Base-by-base conservation (phyloP, 1,140 invertebrate genomes). In the Oryzaephilus surinamensis region DNA sequence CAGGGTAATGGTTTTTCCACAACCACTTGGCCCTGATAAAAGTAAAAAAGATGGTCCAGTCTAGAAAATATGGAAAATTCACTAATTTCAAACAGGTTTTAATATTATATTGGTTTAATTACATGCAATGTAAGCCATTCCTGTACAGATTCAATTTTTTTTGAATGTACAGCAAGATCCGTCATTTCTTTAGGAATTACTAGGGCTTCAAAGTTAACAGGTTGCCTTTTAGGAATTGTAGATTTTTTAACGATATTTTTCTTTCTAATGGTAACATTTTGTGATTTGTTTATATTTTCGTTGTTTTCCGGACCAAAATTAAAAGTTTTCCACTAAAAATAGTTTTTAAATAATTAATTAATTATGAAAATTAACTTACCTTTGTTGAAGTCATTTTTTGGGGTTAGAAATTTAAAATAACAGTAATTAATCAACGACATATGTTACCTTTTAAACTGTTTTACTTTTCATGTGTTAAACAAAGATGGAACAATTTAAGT, bases 11-110 rank as follows among this genome's bases (percentile, higher is more conserved):
- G 77, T 80, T 65, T 85, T 85, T 0, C 79, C 81, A 55, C 72
- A 74, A 1, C 82, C 82, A 0, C 79, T 71, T 11, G 81, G 77
- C 2, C 81, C 82, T 5, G 73, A 74, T n/a, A 84, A 38, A 1
- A 84, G 50, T 15, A 84, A 54, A 23, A 79, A 69, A n/a, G 57
- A 59, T 12, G 72, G 67, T 19, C 61, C 67, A 10, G 15, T 17
- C 24, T 29, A 31, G 14, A 35, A 37, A 46, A 26, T 32, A 7
- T 18, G 29, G 27, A 16, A 32, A 5, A 0, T 32, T 27, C 18
- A 18, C 6, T 27, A 29, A 7, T 15, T 41, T 35, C 4, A 8
- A 14, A 33, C 6, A 11, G 6, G 34, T 18, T n/a, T 8, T 36
- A 27, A 23, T 48, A 53, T 19, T 43, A 37, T 37, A 38, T 60